Conservation (phyloP, 2,888 invertebrate species). For the Drosophila anomalata region DNA sequence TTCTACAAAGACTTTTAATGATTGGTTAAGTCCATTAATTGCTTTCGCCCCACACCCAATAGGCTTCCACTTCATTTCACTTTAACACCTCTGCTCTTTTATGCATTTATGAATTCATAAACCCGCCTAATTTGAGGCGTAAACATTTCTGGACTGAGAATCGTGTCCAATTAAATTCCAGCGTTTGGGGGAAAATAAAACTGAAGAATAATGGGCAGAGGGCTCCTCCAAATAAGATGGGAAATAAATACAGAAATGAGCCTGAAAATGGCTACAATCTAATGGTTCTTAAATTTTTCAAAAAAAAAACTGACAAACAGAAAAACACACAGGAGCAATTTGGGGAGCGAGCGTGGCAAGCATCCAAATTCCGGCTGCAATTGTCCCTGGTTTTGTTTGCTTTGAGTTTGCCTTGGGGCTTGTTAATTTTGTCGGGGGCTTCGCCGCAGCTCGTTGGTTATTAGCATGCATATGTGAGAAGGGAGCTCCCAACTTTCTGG, state of each 20-base stretch:
- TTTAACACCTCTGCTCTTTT: constrained; percentile 15
- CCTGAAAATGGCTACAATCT: constrained; percentile 14
- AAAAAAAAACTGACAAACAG: background rate
- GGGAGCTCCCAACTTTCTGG: constrained; percentile 12
- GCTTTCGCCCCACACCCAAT: constrained; percentile 4
- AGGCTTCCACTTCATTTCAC: constrained; percentile 5
- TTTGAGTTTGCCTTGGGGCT: constrained; percentile 25
- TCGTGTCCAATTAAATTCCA: constrained; percentile 60
- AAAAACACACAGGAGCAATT: constrained; percentile 21
- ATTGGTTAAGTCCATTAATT: constrained; percentile 14
- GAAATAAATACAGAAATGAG: constrained; percentile 37
- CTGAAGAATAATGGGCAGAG: constrained; percentile 22
- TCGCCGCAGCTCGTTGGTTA: constrained; percentile 39
- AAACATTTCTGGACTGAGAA: constrained; percentile 46
- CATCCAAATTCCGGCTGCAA: constrained; percentile 44
- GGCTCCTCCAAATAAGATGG: constrained; percentile 33
- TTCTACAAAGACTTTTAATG: constrained; percentile 21
- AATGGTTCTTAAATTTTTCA: background rate
- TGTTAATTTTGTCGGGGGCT: constrained; percentile 55
- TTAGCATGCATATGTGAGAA: constrained; percentile 30
- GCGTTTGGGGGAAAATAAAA: constrained; percentile 17
- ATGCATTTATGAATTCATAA: constrained; percentile 36
- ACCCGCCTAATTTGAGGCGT: constrained; percentile 53
- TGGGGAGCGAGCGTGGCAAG: constrained; percentile 33
- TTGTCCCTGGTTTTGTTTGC: constrained; percentile 27